phyloP scores from a whole-genome alignment of 2,113 vertebrate genomes.

The Cromileptes altivelis region DNA sequence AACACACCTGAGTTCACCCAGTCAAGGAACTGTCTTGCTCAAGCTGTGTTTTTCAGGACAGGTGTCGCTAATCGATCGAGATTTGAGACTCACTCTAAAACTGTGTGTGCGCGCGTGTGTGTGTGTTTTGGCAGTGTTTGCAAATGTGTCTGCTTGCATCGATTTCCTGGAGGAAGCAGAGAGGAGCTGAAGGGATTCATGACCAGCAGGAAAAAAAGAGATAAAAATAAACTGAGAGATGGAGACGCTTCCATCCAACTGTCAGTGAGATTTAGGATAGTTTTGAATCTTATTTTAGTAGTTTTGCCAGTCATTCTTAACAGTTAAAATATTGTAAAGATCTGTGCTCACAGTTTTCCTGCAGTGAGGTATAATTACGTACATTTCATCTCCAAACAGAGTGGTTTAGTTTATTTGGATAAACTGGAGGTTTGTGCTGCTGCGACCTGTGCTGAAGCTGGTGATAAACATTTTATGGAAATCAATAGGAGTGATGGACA shows the following conservation, averaged over 20 bases:
- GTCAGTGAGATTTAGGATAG: background rate
- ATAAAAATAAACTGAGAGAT: background rate
- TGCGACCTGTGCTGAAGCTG: too few relatives aligned
- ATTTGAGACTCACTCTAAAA: background rate
- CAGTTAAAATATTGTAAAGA: too few relatives aligned
- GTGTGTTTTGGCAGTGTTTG: constrained; percentile 34
- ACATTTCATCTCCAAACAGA: too few relatives aligned
- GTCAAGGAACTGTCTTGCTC: background rate
- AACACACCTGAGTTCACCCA: background rate
- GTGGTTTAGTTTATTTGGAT: too few relatives aligned
- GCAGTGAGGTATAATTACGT: too few relatives aligned
- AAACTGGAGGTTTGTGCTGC: too few relatives aligned
- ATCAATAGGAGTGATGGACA: too few relatives aligned
- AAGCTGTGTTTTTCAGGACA: constrained; percentile 24
- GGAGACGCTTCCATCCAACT: background rate
- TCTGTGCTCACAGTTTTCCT: too few relatives aligned
- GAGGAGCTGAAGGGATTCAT: background rate
- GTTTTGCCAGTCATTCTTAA: too few relatives aligned
- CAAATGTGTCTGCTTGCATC: constrained; percentile 23
- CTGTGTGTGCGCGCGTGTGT: constrained; percentile 25
- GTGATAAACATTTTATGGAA: too few relatives aligned
- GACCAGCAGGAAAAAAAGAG: constrained; percentile 13
- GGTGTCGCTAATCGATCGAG: constrained; percentile 23
- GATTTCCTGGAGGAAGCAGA: constrained; percentile 7
- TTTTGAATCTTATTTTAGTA: background rate